These are phyloP conservation scores for Anthopleura xanthogrammica DNA, from an alignment of 92 coral and sea anemone species.

Conservation along the genomic window DNA sequence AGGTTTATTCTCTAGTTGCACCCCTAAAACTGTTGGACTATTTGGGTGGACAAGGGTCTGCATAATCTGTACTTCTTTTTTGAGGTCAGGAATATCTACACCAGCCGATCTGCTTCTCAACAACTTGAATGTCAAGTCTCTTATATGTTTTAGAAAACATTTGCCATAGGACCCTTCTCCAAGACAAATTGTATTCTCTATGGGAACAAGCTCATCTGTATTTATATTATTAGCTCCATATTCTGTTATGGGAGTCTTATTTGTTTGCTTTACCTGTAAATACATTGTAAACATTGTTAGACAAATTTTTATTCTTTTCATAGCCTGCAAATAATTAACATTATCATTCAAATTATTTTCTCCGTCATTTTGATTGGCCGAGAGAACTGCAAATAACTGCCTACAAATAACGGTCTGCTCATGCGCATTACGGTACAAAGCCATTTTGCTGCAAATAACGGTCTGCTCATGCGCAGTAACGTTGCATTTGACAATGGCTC, in stretches of 20 bases:
- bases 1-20: conserved; percentile 22
- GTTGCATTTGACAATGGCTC: too few species aligned
- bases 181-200: neutral
- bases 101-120: conserved; percentile 25
- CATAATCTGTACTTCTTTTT: conserved; percentile 19
- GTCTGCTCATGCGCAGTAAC: too few species aligned
- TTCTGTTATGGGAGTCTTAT: neutral
- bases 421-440: too few species aligned
- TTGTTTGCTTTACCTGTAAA: too few species aligned
- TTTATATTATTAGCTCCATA: conserved; percentile 16
- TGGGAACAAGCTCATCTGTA: neutral
- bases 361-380: too few species aligned
- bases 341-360: too few species aligned
- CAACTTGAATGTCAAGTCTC: conserved; percentile 18
- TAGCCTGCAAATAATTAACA: too few species aligned
- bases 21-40: conserved; percentile 26
- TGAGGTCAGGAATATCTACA: neutral
- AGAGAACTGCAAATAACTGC: too few species aligned
- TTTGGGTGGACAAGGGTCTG: conserved; percentile 21
- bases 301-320: too few species aligned
- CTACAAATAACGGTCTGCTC: too few species aligned
- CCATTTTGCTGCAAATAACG: too few species aligned
- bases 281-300: too few species aligned
- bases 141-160: conserved; percentile 18
- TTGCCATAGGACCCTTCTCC: conserved; percentile 33